phyloP scores from a whole-genome alignment of 1,140 invertebrate species.

The Panonychus citri region DNA sequence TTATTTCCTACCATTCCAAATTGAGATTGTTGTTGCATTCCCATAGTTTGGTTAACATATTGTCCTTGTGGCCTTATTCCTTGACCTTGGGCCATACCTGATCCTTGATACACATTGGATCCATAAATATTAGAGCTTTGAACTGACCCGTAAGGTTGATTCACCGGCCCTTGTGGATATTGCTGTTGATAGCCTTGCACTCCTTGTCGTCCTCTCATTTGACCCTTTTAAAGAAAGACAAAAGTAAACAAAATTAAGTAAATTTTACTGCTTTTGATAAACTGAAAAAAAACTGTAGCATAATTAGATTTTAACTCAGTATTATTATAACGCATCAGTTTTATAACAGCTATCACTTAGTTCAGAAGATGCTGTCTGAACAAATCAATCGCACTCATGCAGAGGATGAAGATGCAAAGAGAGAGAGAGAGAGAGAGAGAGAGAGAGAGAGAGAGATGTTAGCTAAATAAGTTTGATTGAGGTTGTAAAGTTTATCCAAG shows the following conservation, averaged over 20 bases:
- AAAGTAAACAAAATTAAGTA: no score
- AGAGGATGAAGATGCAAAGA: neutral
- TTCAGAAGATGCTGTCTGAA: neutral
- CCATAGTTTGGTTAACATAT: neutral
- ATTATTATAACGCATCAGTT: no score
- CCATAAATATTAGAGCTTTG: constrained; percentile 11
- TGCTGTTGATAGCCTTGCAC: neutral
- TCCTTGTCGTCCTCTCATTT: no score
- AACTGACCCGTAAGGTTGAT: constrained; percentile 13
- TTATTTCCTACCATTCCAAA: constrained; percentile 3
- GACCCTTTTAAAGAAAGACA: no score
- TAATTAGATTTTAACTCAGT: no score
- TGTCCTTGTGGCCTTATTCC: constrained; percentile 7
- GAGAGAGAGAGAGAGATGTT: no score
- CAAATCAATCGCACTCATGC: neutral
- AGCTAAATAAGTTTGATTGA: no score
- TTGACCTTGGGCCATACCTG: neutral
- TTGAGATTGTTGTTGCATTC: neutral
- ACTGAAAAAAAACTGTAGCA: no score
- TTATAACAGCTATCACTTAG: no score
- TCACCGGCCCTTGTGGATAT: constrained; percentile 3
- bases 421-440: no score
- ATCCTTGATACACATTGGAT: constrained; percentile 15
- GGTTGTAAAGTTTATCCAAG: no score
- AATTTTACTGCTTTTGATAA: no score